These are phyloP conservation scores for Deroplatys truncata DNA, from an alignment of 2,888 invertebrate genomes.

Conservation along the genomic window DNA sequence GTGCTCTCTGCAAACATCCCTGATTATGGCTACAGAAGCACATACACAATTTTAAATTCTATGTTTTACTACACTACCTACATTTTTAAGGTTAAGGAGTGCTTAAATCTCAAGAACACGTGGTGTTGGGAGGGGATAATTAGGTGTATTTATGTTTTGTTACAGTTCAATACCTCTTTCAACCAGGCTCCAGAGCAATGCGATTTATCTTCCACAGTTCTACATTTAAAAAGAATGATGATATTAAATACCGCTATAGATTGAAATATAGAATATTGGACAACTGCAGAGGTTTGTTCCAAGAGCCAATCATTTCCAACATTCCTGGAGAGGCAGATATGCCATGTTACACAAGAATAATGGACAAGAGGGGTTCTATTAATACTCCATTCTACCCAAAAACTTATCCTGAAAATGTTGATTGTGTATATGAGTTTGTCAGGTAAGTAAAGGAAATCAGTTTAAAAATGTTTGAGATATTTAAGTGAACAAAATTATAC, in stretches of 20 bases:
- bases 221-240: constrained; percentile 15
- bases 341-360: constrained; percentile 38
- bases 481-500: no score
- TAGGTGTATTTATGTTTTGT: neutral
- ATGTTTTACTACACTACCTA: no score
- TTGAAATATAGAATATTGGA: constrained; percentile 35
- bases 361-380: constrained; percentile 37
- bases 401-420: constrained; percentile 37
- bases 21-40: no score
- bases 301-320: constrained; percentile 30
- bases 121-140: no score
- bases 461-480: neutral
- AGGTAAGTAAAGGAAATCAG: constrained; percentile 33
- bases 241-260: constrained; percentile 33
- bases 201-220: constrained; percentile 37
- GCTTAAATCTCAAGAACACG: no score
- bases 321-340: constrained; percentile 25
- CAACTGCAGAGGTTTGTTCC: constrained; percentile 35
- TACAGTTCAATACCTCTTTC: constrained; percentile 39
- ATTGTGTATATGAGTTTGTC: constrained; percentile 40
- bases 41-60: no score
- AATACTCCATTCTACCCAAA: constrained; percentile 38
- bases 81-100: no score
- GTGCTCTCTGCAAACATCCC: no score
- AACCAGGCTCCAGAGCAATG: constrained; percentile 37